Evolutionary conservation across 2,113 vertebrate genomes (phyloP).

Genomic region (Budorcas taxicolor): DNA sequence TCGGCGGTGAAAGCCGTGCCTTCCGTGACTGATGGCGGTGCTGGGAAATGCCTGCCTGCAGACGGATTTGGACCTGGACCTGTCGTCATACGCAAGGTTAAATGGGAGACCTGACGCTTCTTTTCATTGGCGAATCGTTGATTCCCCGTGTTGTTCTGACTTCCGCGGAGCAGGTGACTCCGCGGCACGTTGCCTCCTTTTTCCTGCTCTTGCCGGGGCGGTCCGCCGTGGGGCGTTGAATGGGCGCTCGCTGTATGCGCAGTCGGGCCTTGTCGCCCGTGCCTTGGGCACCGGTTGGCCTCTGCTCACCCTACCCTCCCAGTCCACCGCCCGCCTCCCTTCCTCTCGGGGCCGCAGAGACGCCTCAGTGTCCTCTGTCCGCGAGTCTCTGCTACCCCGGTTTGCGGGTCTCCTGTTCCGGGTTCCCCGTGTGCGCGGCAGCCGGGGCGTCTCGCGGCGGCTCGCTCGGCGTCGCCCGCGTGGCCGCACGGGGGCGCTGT

Average conservation of each 20-base stretch:
- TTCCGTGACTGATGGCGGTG: too few species aligned
- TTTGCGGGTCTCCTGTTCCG: too few species aligned
- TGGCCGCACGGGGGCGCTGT: accelerated
- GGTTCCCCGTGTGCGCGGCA: too few species aligned
- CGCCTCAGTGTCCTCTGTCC: neutral
- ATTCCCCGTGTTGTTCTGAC: too few species aligned
- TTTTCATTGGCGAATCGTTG: neutral
- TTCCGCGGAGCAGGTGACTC: neutral
- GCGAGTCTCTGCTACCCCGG: neutral
- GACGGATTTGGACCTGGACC: neutral
- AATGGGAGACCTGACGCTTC: neutral
- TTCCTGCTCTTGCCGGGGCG: too few species aligned
- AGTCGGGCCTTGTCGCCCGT: accelerated
- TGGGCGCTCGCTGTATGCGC: accelerated
- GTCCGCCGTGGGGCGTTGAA: accelerated
- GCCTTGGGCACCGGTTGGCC: accelerated
- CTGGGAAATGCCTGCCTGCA: neutral
- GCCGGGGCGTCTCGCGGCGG: too few species aligned
- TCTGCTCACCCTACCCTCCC: neutral
- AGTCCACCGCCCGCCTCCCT: neutral
- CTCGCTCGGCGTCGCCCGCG: too few species aligned
- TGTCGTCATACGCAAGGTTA: too few species aligned
- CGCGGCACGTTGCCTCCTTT: accelerated
- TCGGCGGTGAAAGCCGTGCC: neutral
- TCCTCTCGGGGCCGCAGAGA: neutral